Conservation (phyloP, 2,888 invertebrate genomes). For the Megalurothrips usitatus region DNA sequence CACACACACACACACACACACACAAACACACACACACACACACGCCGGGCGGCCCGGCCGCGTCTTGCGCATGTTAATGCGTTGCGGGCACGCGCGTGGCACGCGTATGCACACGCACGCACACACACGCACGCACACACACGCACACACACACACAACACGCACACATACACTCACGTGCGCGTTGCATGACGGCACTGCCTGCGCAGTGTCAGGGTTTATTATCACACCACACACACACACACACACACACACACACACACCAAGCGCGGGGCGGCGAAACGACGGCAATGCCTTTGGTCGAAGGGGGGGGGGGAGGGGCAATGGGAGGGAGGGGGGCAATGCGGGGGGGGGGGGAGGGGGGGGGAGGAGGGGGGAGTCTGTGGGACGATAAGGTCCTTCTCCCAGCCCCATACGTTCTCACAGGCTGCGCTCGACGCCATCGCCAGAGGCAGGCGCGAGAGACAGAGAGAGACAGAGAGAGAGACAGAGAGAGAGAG, state of each 20-base stretch:
- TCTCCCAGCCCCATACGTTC: background rate
- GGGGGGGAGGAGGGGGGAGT: background rate
- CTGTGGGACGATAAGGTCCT: background rate
- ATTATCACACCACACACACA: background rate
- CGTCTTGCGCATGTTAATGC: too few species aligned
- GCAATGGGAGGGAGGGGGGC: background rate
- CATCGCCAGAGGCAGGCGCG: background rate
- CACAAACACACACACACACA: too few species aligned
- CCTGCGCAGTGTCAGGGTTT: background rate
- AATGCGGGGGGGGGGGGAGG: background rate
- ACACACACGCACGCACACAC: slow-evolving; percentile 5
- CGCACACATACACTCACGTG: background rate
- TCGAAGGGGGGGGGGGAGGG: background rate
- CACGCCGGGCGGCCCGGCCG: too few species aligned
- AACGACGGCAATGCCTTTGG: background rate
- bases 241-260: too few species aligned
- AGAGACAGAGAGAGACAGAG: slow-evolving; percentile 1
- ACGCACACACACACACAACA: slow-evolving; percentile 3
- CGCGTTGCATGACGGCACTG: background rate
- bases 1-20: too few species aligned
- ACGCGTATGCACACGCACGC: slow-evolving; percentile 8
- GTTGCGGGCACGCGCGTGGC: too few species aligned
- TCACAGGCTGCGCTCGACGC: background rate
- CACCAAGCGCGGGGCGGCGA: background rate
- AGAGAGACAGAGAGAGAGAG: slow-evolving; percentile 1